Percentiles rank a stretch among this genome's conserved stretches.
Evolutionary conservation across 2,888 invertebrate species (phyloP).

Genomic region (Frankliniella fusca): DNA sequence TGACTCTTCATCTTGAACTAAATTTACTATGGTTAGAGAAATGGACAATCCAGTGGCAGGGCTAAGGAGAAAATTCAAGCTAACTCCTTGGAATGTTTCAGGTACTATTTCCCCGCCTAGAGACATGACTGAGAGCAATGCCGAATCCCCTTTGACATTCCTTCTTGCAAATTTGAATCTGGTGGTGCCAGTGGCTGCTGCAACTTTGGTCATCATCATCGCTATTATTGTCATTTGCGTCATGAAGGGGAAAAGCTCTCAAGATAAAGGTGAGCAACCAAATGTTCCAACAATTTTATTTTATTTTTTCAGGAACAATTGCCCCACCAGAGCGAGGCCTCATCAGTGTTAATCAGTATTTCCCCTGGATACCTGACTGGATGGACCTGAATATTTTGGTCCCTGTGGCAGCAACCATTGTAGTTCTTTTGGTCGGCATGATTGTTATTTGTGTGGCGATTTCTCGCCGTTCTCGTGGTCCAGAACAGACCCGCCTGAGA

Average conservation of each 20-base stretch:
- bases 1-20: too few species aligned
- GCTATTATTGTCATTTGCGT: conserved; percentile 91
- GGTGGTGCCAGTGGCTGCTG: conserved; percentile 89
- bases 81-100: conserved; percentile 56
- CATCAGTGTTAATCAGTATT: conserved; percentile 52
- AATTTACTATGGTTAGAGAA: too few species aligned
- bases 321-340: conserved; percentile 63
- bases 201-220: conserved; percentile 86
- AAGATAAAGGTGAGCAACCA: conserved; percentile 70
- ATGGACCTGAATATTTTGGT: conserved; percentile 86
- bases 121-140: conserved; percentile 66
- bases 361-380: conserved; percentile 81
- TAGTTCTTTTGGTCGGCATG: conserved; percentile 85
- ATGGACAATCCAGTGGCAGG: too few species aligned
- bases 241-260: conserved; percentile 76
- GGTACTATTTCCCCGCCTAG: conserved; percentile 91
- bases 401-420: conserved; percentile 81
- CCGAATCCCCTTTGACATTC: conserved; percentile 80
- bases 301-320: conserved; percentile 64
- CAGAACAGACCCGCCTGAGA: conserved; percentile 67
- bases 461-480: conserved; percentile 66
- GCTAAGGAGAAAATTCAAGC: neutral
- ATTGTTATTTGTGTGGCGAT: conserved; percentile 86
- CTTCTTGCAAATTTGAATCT: conserved; percentile 87
- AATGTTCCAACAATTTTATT: conserved; percentile 43